Conservation (phyloP, 2,797 vertebrate genomes). For the Tokudaia tokunoshimensis region DNA sequence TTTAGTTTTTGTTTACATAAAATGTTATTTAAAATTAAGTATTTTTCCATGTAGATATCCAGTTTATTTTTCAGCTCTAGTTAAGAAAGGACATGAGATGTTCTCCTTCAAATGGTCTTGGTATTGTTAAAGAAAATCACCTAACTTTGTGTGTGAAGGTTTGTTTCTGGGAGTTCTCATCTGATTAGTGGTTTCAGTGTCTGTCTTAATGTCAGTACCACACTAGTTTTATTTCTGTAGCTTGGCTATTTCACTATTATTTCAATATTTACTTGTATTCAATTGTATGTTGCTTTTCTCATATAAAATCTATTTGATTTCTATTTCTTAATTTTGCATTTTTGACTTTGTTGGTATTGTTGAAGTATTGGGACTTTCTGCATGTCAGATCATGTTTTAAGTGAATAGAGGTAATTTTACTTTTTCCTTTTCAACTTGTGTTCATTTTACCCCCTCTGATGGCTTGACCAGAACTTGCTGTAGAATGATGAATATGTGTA, state of each 20-base stretch:
- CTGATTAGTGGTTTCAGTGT: neutral
- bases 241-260: neutral
- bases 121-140: neutral
- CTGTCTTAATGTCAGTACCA: neutral
- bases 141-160: too few relatives aligned
- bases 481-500: neutral
- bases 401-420: neutral
- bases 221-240: neutral
- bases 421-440: neutral
- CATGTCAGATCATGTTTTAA: too few relatives aligned
- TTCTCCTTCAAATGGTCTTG: neutral
- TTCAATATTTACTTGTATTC: neutral
- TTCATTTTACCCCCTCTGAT: neutral
- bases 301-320: neutral
- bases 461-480: neutral
- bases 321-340: neutral
- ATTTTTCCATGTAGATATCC: neutral
- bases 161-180: neutral
- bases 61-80: neutral
- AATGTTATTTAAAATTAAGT: neutral
- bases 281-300: neutral
- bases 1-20: neutral
- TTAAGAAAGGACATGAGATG: neutral
- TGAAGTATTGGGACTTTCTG: neutral
- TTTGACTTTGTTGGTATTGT: neutral